A percentile compares a stretch with the other conserved stretches of the same genome.
Conservation (phyloP, 2,888 invertebrate genomes). For the Melangyna quadrimaculata region DNA sequence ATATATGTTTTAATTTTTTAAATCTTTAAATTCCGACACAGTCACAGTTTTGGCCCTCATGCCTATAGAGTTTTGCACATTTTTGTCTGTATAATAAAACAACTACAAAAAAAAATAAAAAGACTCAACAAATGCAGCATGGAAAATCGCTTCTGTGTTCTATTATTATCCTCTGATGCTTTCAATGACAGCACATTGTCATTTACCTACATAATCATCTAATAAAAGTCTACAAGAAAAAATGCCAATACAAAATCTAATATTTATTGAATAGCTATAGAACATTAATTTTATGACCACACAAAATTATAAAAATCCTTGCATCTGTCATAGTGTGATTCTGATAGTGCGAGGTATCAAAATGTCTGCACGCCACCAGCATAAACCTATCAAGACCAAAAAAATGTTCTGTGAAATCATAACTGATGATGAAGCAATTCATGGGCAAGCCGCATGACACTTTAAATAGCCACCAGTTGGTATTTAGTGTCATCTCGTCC, state of each 20-base stretch:
- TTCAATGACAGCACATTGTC: constrained; percentile 4
- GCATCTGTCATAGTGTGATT: constrained; percentile 63
- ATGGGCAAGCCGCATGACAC: constrained; percentile 22
- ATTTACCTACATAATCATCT: constrained; percentile 30
- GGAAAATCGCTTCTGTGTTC: constrained; percentile 39
- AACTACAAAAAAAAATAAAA: neutral
- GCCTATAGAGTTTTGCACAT: constrained; percentile 6
- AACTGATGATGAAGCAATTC: constrained; percentile 58
- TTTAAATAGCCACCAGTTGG: constrained; percentile 44
- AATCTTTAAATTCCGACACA: neutral
- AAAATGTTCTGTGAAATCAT: constrained; percentile 52
- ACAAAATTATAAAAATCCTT: constrained; percentile 43
- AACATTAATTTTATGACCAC: constrained; percentile 66
- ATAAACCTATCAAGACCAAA: constrained; percentile 41
- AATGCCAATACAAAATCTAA: constrained; percentile 37
- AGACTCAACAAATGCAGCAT: constrained; percentile 36
- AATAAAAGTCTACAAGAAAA: constrained; percentile 11
- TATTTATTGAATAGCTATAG: constrained; percentile 60
- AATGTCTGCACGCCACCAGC: constrained; percentile 59
- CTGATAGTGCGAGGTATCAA: constrained; percentile 11
- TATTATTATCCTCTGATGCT: neutral
- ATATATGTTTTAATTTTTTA: neutral
- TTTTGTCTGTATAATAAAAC: constrained; percentile 41
- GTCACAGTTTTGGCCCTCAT: constrained; percentile 15
- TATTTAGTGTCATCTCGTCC: constrained; percentile 61